Evolutionary conservation across 2,797 vertebrate species (phyloP), one percentile per base, ranked within the genome.

Genomic region (Geotrypetes seraphini): DNA sequence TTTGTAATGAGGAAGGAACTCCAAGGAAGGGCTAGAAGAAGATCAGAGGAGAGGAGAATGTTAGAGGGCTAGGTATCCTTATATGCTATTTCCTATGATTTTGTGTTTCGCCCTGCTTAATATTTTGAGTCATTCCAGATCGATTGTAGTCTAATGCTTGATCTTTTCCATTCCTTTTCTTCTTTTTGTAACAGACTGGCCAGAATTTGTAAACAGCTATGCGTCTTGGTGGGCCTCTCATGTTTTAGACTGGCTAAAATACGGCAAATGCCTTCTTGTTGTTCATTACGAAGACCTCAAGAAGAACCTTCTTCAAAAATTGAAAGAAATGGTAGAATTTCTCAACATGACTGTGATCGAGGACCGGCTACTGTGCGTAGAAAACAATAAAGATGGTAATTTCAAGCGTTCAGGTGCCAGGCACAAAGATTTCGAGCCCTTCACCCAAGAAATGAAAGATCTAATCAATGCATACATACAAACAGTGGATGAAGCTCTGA

Each of bases 171-270:
- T 8, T 15, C 10, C 19, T 22, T 19, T 35, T 20, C 41, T 22
- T 40, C n/a, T 1, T 4, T 0, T 36, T 3, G 3, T 23, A 8
- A 14, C 69, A 89, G 95, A 99, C 34, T 99, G 95, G 95, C 89
- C 92, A 0, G 95, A 96, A 10, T 98, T 97, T 1, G 94, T 97
- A 16, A 85, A 80, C 65, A 93, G 86, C 64, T 97, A 98, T 1
- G 88, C 92, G 2, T 90, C 93, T 1, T 98, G 95, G 95, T 99
- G 94, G 94, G 86, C 84, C 1, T 96, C 93, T 4, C 94, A 99
- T 0, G 81, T 89, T 3, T 66, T 97, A 30, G 89, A 90, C 72
- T 99, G 95, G 95, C 73, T 98, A 16, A 85, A 73, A 47, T 94
- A 88, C 0, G 89, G 91, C 10, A 84, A 69, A 14, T 84, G 62